Evolutionary conservation across 2,797 vertebrate genomes (phyloP).

Genomic region (Anguilla pacifica): DNA sequence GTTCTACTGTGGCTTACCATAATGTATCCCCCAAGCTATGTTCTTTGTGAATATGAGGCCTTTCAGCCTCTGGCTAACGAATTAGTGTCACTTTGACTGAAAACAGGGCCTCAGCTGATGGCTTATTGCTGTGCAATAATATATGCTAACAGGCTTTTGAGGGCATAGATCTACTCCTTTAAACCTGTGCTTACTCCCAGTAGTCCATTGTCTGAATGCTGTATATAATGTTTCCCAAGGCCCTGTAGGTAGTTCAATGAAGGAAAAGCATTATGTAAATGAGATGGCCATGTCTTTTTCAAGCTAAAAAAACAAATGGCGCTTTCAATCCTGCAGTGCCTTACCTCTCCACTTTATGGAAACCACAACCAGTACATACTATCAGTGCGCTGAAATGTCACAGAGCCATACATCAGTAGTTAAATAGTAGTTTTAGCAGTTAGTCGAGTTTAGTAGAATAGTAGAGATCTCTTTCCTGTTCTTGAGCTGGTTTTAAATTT

Average conservation of each 20-base stretch:
- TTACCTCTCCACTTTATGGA: neutral
- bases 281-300: neutral
- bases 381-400: neutral
- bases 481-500: neutral
- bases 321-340: neutral
- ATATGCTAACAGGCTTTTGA: neutral
- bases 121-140: neutral
- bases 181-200: neutral
- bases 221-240: neutral
- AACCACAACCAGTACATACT: neutral
- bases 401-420: neutral
- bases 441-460: neutral
- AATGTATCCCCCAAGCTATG: neutral
- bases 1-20: neutral
- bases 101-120: neutral
- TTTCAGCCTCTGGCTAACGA: neutral
- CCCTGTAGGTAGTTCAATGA: neutral
- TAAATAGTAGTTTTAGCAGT: neutral
- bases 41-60: slow-evolving; percentile 6
- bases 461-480: neutral
- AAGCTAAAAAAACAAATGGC: neutral
- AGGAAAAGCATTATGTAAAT: neutral
- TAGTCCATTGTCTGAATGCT: neutral
- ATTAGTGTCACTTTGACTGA: slow-evolving; percentile 13
- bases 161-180: neutral